Conservation (phyloP, 2,888 invertebrate genomes). For the Aporophyla nigra region DNA sequence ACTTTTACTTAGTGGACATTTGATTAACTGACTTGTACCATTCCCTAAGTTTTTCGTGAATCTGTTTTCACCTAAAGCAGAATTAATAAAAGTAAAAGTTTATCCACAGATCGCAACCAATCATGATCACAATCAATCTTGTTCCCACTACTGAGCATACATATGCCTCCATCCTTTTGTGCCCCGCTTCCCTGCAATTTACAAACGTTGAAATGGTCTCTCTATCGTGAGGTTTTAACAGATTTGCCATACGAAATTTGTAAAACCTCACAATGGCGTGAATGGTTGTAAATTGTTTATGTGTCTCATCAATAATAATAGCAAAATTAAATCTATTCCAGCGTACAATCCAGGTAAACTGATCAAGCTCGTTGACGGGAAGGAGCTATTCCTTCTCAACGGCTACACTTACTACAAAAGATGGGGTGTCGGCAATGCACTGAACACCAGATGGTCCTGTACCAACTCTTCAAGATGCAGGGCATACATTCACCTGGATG, state of each 20-base stretch:
- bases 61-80: background rate
- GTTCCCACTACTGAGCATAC: background rate
- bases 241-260: background rate
- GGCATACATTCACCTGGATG: constrained; percentile 56
- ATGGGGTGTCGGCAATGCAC: constrained; percentile 52
- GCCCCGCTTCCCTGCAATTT: background rate
- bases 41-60: background rate
- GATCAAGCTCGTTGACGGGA: constrained; percentile 64
- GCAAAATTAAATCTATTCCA: constrained; percentile 18
- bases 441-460: constrained; percentile 67
- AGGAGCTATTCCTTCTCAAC: constrained; percentile 59
- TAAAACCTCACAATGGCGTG: background rate
- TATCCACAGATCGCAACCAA: background rate
- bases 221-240: background rate
- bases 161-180: background rate
- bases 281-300: background rate
- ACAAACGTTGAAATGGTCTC: background rate
- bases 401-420: constrained; percentile 73
- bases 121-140: background rate
- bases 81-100: background rate
- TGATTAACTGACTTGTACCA: too few relatives aligned
- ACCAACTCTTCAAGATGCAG: constrained; percentile 58
- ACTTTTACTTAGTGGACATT: background rate
- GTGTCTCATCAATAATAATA: background rate
- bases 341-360: constrained; percentile 44